Evolutionary conservation across 2,888 invertebrate species (phyloP).

Genomic region (Helicoverpa assulta): DNA sequence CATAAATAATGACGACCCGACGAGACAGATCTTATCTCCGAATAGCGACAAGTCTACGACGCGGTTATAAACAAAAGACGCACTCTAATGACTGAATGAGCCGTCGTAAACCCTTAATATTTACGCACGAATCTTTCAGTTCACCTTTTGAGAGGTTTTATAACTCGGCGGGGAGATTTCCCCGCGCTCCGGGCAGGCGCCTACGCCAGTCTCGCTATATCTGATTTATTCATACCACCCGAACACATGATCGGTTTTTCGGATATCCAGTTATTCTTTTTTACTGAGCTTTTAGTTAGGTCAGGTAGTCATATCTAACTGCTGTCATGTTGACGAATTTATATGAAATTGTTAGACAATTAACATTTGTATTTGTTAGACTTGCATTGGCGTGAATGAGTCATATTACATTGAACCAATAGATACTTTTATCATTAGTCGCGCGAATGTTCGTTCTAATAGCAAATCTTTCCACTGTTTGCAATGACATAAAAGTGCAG

Average conservation of each 20-base stretch:
- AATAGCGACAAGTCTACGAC: constrained; percentile 80
- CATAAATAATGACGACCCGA: constrained; percentile 87
- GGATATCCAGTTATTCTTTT: constrained; percentile 76
- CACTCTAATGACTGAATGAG: constrained; percentile 88
- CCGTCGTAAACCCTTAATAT: constrained; percentile 87
- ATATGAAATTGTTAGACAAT: constrained; percentile 53
- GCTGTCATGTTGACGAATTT: constrained; percentile 60
- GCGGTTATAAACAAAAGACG: constrained; percentile 86
- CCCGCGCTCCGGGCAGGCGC: constrained; percentile 81
- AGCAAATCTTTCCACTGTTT: constrained; percentile 64
- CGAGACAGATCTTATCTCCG: constrained; percentile 83
- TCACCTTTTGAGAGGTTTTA: constrained; percentile 87
- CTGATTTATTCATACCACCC: constrained; percentile 89
- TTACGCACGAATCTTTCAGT: constrained; percentile 87
- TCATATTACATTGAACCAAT: constrained; percentile 24
- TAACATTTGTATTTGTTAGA: constrained; percentile 62
- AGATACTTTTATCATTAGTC: constrained; percentile 42
- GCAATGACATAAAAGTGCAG: constrained; percentile 74
- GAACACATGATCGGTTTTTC: constrained; percentile 87
- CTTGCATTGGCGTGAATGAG: constrained; percentile 42
- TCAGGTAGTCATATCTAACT: constrained; percentile 49
- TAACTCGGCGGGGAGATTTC: constrained; percentile 80
- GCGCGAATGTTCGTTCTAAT: constrained; percentile 41
- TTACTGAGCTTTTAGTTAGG: constrained; percentile 73
- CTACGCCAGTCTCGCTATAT: constrained; percentile 83